Base-by-base conservation (phyloP, 2,797 vertebrate genomes). In the Pachyuromys duprasi region DNA sequence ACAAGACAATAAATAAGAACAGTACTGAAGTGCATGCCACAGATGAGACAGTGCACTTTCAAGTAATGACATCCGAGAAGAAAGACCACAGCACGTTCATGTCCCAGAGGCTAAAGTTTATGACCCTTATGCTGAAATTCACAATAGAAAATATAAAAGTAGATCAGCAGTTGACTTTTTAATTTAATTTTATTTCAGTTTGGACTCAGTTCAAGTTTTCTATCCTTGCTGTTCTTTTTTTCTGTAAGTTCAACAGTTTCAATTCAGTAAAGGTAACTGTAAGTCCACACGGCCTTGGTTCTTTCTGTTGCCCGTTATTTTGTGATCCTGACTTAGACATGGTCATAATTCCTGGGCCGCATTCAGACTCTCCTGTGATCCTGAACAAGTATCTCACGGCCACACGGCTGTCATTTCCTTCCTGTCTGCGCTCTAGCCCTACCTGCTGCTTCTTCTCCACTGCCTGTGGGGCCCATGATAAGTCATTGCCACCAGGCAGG, bases 131-230 rank as follows among this genome's bases (percentile, higher is more conserved):
- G 39, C 82, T 91, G 13, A 69, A 89, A 96, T 95, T 87, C 39
- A 53, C 42, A 84, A 89, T 60, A 2, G 55, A 81, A 65, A 80
- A 95, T 88, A 72, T 2, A 3, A 67, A 89, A 67, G 72, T 33
- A 93, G 62, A 60, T 74, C 9, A 49, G 60, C 45, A 74, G 39
- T 62, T 14, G 14, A 55, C 53, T 88, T 90, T 87, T 75, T 88
- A 74, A 82, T 72, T 62, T 76, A 53, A n/a, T 72, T 45, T 82
- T 3, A 70, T 80, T 97, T 96, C 28, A 90, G 81, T 92, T 76
- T 63, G 67, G 31, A 14, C 39, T 70, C 26, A 33, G 31, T 67
- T 49, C 49, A 79, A 90, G 53, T 86, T 62, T 5, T 53, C 39
- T 36, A 90, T 72, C 18, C 15, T 62, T 78, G 42, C 0, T 84